Evolutionary conservation across 2,888 invertebrate genomes (phyloP).

Genomic region (Therioaphis trifolii): DNA sequence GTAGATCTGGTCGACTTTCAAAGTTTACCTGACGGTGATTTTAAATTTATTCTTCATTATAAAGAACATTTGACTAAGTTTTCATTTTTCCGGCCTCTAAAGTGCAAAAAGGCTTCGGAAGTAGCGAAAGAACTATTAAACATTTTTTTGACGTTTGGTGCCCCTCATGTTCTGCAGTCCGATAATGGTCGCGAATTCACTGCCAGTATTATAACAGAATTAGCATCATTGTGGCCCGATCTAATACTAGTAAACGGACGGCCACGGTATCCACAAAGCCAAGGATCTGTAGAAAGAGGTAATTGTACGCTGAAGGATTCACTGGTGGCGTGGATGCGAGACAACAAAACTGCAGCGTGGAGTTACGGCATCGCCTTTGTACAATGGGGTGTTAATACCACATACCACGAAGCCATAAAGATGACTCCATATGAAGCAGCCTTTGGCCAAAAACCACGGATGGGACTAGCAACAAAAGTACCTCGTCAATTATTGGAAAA

Average conservation of each 20-base stretch:
- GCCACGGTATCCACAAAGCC: conserved; percentile 67
- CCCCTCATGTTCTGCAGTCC: conserved; percentile 62
- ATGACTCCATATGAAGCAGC: neutral
- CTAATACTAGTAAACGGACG: conserved; percentile 68
- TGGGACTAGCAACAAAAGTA: neutral
- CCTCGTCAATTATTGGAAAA: conserved; percentile 7
- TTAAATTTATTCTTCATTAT: conserved; percentile 68
- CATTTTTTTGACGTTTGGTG: conserved; percentile 63
- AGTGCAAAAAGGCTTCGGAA: conserved; percentile 66
- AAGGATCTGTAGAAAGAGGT: conserved; percentile 66
- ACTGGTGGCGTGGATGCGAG: conserved; percentile 22
- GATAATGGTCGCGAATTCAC: conserved; percentile 66
- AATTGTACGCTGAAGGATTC: neutral
- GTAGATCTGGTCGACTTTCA: conserved; percentile 68
- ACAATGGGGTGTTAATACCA: conserved; percentile 11
- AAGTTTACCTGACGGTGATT: conserved; percentile 67
- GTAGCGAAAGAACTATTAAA: conserved; percentile 66
- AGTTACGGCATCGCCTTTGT: neutral
- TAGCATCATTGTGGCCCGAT: conserved; percentile 67
- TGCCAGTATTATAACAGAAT: conserved; percentile 65
- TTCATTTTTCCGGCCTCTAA: conserved; percentile 67
- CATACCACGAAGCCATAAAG: neutral
- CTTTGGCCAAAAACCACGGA: neutral
- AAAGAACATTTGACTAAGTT: conserved; percentile 68
- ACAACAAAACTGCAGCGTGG: conserved; percentile 33